Evolutionary conservation across 2,113 vertebrate genomes (phyloP).

Genomic region (Noturus placidus): DNA sequence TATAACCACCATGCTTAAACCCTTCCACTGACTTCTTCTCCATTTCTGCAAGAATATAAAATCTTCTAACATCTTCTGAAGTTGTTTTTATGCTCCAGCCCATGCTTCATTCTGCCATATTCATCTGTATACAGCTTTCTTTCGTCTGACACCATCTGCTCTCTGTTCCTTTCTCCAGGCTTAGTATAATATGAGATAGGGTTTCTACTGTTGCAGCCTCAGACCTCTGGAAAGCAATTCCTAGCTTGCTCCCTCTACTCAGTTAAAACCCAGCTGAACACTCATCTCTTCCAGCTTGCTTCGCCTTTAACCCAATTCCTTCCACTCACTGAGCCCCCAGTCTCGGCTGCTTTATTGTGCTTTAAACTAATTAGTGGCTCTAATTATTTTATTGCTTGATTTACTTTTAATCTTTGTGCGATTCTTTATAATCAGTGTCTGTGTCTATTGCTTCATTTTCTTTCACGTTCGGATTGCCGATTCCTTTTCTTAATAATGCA

Average conservation of each 20-base stretch:
- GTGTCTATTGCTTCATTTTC: slow-evolving; percentile 22
- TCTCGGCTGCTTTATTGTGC: slow-evolving; percentile 28
- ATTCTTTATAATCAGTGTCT: slow-evolving; percentile 13
- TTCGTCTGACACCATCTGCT: slow-evolving; percentile 27
- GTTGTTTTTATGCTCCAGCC: background rate
- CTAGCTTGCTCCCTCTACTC: slow-evolving; percentile 22
- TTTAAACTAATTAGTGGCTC: slow-evolving; percentile 21
- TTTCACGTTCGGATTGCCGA: background rate
- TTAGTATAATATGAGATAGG: slow-evolving; percentile 14
- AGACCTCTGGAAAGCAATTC: slow-evolving; percentile 27
- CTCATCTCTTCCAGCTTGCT: slow-evolving; percentile 19
- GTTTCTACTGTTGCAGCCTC: background rate
- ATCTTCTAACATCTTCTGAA: slow-evolving; percentile 1
- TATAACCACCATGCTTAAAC: background rate
- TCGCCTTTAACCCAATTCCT: slow-evolving; percentile 19
- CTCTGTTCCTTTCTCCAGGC: slow-evolving; percentile 11
- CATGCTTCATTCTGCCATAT: slow-evolving; percentile 12
- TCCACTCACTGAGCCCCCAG: slow-evolving; percentile 18
- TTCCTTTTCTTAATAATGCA: background rate
- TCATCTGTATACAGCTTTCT: slow-evolving; percentile 24
- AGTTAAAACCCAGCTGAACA: slow-evolving; percentile 17
- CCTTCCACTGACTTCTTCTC: background rate
- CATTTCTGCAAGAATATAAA: slow-evolving; percentile 4
- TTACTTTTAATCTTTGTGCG: slow-evolving; percentile 24
- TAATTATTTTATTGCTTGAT: slow-evolving; percentile 33